Base-by-base conservation (phyloP, 2,888 invertebrate species). In the Cephus pulcher region DNA sequence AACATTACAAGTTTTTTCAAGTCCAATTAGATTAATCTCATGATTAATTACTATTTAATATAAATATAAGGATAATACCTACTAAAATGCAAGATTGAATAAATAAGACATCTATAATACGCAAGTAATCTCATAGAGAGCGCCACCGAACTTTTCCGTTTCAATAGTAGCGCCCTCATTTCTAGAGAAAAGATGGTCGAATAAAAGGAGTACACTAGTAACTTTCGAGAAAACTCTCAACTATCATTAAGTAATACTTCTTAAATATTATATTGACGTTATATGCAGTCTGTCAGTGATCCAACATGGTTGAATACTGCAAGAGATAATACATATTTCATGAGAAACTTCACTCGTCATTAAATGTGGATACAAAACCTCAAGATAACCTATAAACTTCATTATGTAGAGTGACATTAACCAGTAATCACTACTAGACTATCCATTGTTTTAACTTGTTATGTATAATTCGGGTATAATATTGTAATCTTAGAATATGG, bases 401-500 rank as follows among this genome's bases (percentile, higher is more conserved):
- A 33, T 4, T 70, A 70, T 70, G 33, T 70, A 70, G 23, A 70
- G 30, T 70, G 15, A 70, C 33, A 33, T 70, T 30, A 33, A 30
- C 23, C 70, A 70, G 12, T 15, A 70, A 12, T 70, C 12, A 70
- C 33, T 30, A 30, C 32, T 33, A 33, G 70, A 70, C 30, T 12
- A 32, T 33, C 30, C 1, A 70, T 30, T 33, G 70, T n/a, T n/a
- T n/a, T n/a, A 12, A 6, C 74, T 34, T 74, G 11, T 34, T 12
- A 74, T 32, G n/a, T 34, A 74, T 15, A 12, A 74, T 74, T n/a
- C 35, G 12, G 33, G 6, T 30, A 23, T 33, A 70, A 70, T 70
- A 74, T n/a, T 35, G 11, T 74, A 30, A 34, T 30, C 34, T 30
- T 34, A 70, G 74, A 76, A 73, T 68, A 79, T 79, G 76, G 79